A percentile compares a stretch with the other conserved stretches of the same genome.
Evolutionary conservation across 37 sponge, comb jelly and placozoan species (phyloP).

Genomic region (Chondrilla cf. caribensis): DNA sequence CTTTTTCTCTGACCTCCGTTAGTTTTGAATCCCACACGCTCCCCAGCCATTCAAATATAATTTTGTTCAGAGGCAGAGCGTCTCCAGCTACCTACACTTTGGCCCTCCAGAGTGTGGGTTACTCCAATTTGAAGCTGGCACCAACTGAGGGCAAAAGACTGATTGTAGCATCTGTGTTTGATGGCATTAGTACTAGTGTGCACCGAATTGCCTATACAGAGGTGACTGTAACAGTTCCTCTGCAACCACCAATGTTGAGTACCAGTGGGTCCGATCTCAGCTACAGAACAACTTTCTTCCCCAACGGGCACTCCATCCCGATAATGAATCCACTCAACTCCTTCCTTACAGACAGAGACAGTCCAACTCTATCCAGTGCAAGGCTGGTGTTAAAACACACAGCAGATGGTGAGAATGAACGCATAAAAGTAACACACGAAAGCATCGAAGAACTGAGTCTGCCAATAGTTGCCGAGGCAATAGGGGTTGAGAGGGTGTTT

Average conservation of each 20-base stretch:
- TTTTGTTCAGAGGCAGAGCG: conserved; percentile 43
- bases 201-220: conserved; percentile 14
- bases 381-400: conserved; percentile 50
- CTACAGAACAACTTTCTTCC: conserved; percentile 56
- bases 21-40: neutral
- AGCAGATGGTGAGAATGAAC: conserved; percentile 51
- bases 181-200: conserved; percentile 37
- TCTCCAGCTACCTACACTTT: conserved; percentile 38
- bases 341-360: conserved; percentile 65
- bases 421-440: conserved; percentile 51
- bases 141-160: conserved; percentile 57
- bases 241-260: conserved; percentile 51
- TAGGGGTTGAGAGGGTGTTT: conserved; percentile 49
- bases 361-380: conserved; percentile 33
- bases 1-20: conserved; percentile 40
- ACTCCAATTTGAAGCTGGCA: conserved; percentile 30
- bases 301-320: conserved; percentile 55
- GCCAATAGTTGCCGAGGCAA: conserved; percentile 61
- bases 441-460: conserved; percentile 48
- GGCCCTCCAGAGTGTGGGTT: conserved; percentile 45
- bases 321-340: conserved; percentile 43
- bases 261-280: conserved; percentile 35
- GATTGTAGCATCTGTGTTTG: conserved; percentile 46
- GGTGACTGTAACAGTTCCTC: conserved; percentile 49
- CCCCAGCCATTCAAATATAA: conserved; percentile 11